Conservation (phyloP, 2,113 vertebrate genomes). For the Martes martes region DNA sequence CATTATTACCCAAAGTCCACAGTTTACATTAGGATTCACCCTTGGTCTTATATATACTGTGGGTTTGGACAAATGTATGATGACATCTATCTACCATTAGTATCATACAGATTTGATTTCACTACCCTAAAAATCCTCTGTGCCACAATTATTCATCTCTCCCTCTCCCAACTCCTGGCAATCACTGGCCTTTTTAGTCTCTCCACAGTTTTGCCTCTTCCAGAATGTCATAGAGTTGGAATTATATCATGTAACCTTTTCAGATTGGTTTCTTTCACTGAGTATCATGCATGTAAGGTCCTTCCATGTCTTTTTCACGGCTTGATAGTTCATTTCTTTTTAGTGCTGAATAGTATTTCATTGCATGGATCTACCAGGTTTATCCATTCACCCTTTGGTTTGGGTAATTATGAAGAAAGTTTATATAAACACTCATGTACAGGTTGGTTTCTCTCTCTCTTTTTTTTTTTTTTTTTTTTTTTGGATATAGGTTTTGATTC, state of each 20-base stretch:
- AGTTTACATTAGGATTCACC: not conserved
- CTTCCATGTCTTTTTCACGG: not conserved
- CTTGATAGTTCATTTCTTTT: not conserved
- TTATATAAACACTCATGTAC: not conserved
- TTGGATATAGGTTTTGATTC: too few species aligned
- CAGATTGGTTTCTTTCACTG: not conserved
- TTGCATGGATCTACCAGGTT: not conserved
- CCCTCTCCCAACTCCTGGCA: not conserved
- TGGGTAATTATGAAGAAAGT: not conserved
- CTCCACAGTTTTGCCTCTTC: not conserved
- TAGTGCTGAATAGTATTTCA: not conserved
- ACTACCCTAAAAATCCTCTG: not conserved
- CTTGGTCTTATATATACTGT: not conserved
- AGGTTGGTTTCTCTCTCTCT: not conserved
- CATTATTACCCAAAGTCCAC: not conserved
- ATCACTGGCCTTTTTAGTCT: not conserved
- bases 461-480: not conserved
- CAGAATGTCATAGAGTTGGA: not conserved
- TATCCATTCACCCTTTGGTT: not conserved
- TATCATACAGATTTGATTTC: not conserved
- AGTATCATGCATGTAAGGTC: not conserved
- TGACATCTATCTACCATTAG: not conserved
- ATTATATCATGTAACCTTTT: not conserved
- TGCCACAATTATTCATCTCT: not conserved
- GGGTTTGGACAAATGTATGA: not conserved